Evolutionary conservation across 2,888 invertebrate species (phyloP).

Genomic region (Ctena decussata): DNA sequence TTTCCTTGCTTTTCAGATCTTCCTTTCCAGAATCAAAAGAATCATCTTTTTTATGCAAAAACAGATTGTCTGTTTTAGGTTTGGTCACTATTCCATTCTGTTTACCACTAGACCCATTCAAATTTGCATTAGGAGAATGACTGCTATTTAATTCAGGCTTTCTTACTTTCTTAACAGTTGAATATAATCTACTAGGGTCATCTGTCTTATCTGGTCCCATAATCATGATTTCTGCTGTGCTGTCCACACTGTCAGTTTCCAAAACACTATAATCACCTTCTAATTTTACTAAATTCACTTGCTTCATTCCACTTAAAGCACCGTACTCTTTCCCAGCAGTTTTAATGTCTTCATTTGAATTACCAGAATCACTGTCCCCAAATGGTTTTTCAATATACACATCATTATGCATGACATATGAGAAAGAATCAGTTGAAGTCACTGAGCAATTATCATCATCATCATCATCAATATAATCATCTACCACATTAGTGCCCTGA

Average conservation of each 20-base stretch:
- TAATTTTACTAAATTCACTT: not conserved
- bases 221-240: constrained; percentile 22
- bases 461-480: constrained; percentile 7
- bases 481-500: not conserved
- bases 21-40: not conserved
- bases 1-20: not conserved
- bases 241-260: not conserved
- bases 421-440: not conserved
- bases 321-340: not conserved
- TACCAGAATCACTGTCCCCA: not conserved
- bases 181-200: constrained; percentile 47
- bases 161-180: constrained; percentile 53
- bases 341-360: not conserved
- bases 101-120: not conserved
- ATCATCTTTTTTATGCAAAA: not conserved
- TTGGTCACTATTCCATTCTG: not conserved
- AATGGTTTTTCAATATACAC: constrained; percentile 5
- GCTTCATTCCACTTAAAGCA: not conserved
- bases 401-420: not conserved
- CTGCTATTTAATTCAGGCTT: not conserved
- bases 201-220: constrained; percentile 14
- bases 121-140: not conserved
- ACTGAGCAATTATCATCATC: not conserved
- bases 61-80: not conserved
- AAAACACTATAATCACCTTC: not conserved